Conservation (phyloP, 2,113 vertebrate species). For the Sinocyclocheilus rhinocerous region DNA sequence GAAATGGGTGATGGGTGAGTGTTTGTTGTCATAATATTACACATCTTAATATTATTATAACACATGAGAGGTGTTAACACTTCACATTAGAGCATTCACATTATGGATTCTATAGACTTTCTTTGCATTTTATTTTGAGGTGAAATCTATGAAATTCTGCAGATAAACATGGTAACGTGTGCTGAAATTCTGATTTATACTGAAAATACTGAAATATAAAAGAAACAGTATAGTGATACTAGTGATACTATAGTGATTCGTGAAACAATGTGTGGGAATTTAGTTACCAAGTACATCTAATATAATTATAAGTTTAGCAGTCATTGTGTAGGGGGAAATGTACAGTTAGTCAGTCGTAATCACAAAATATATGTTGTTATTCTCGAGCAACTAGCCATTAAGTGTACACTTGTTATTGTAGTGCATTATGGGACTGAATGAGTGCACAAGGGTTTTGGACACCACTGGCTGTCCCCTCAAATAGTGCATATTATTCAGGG, state of each 20-base stretch:
- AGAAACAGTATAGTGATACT: too few species aligned
- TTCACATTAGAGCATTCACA: neutral
- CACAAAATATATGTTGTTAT: too few species aligned
- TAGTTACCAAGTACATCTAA: neutral
- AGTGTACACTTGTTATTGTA: too few species aligned
- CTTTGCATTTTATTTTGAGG: neutral
- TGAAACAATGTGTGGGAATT: neutral
- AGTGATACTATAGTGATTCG: too few species aligned
- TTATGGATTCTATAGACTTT: neutral
- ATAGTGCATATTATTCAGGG: too few species aligned
- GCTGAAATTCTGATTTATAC: neutral
- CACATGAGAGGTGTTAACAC: neutral
- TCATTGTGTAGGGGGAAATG: neutral
- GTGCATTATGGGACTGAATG: too few species aligned
- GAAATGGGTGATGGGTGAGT: neutral
- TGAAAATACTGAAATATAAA: too few species aligned
- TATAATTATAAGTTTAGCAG: neutral
- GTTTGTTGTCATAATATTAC: constrained; percentile 4
- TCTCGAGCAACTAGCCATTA: too few species aligned
- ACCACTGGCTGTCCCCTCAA: too few species aligned
- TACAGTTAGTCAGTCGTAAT: neutral
- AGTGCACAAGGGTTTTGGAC: too few species aligned
- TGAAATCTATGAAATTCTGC: neutral
- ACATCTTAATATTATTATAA: neutral
- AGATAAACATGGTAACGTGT: neutral